A percentile compares a stretch with the other conserved stretches of the same genome.
Evolutionary conservation across 2,888 invertebrate genomes (phyloP).

Genomic region (Lycocerus yunnanus): DNA sequence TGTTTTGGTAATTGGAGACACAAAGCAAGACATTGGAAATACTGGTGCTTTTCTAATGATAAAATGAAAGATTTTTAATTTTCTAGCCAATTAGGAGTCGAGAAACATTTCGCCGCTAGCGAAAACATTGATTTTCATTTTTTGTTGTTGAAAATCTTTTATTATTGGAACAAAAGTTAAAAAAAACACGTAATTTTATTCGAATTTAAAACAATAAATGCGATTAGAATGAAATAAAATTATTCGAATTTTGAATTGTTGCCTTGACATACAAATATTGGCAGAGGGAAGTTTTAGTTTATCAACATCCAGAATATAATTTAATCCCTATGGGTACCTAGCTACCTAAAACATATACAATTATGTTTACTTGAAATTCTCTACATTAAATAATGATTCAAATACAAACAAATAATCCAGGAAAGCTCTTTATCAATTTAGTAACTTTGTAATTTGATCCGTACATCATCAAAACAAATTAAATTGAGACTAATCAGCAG

Average conservation of each 20-base stretch:
- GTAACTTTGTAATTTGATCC: background rate
- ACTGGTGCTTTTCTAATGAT: too few species aligned
- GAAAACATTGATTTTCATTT: too few species aligned
- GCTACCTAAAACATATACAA: background rate
- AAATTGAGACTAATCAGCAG: background rate
- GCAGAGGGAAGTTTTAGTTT: background rate
- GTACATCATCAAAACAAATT: background rate
- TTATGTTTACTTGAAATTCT: background rate
- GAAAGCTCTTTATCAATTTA: slow-evolving; percentile 1
- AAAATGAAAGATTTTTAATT: too few species aligned
- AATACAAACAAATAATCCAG: background rate
- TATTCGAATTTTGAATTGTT: background rate
- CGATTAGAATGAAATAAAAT: background rate
- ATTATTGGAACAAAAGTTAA: background rate
- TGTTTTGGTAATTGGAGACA: too few species aligned
- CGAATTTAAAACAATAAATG: background rate
- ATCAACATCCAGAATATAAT: background rate
- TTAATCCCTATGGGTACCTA: background rate
- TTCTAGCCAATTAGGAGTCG: too few species aligned
- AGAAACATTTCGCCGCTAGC: too few species aligned
- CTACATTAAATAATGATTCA: background rate
- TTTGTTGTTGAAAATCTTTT: background rate
- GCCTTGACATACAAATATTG: background rate
- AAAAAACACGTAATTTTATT: background rate
- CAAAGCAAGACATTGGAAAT: too few species aligned